Base-by-base conservation (phyloP, 2,797 vertebrate species). In the Amblyraja radiata region DNA sequence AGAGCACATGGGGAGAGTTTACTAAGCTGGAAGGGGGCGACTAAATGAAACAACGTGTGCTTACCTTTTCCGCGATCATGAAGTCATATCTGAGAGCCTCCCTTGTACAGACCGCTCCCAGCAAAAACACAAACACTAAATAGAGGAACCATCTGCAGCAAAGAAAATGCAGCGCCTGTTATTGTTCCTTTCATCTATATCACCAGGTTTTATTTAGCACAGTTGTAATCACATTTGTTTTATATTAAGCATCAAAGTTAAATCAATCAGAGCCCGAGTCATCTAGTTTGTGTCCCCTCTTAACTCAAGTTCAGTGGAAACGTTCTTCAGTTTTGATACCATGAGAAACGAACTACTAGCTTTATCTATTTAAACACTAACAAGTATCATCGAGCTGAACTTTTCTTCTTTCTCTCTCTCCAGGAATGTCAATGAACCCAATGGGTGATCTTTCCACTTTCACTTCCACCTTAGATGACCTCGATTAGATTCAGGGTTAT, bases 21-120 rank as follows among this genome's bases (percentile, higher is more conserved):
- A 23, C n/a, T 2, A 81, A 80, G 36, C 81, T 65, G 58, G 61
- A 73, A 81, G 16, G 25, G 78, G 78, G 32, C 14, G 32, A 68
- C 11, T 79, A 61, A 83, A 14, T 78, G 16, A 74, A 92, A 92
- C 39, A 76, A 36, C 25, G 54, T 74, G 46, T 46, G 16, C 58
- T 97, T 96, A 99, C 99, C 98, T 99, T 99, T 96, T 99, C 98
- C 32, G 98, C 98, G 94, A 99, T 99, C 97, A 99, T 97, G 96
- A 99, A 99, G 96, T 99, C 98, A 93, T 96, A 97, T 94, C 97
- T 98, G 93, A 99, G 98, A 8, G 97, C 97, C 94, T 99, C 98
- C 94, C 99, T 97, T 90, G 97, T 98, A 94, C 98, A 99, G 96
- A 98, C 96, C 95, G 98, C 97, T 94, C 99, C 98, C 68, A 99